Base-by-base conservation (phyloP, 1,140 invertebrate genomes). In the Monomorium pharaonis region DNA sequence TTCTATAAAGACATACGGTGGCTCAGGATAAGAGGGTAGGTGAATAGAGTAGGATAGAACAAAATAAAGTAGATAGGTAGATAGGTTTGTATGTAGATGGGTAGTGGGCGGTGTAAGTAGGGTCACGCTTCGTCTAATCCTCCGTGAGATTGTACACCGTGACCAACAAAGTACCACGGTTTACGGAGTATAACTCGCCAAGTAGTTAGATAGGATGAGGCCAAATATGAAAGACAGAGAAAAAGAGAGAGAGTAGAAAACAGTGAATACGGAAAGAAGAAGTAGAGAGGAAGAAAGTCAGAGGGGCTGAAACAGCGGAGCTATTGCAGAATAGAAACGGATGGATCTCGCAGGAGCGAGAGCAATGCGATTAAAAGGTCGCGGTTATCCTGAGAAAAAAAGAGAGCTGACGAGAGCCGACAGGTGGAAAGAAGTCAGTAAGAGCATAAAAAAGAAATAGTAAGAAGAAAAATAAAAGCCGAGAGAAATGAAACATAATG, bases 131-230 rank as follows among this genome's bases (percentile, higher is more conserved):
- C 88, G 91, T 87, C 87, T 89, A 87, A 78, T 81, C 86, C 90
- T 91, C 84, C 81, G 88, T 92, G 90, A 92, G 92, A 89, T 89
- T 85, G 89, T 88, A 89, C 78, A 91, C 90, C 91, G 88, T 91
- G 90, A 91, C 90, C 91, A 91, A 91, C 91, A 91, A 91, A 91
- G 89, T 91, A 88, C 88, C 78, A 88, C 85, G 88, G 86, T 91
- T 91, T 90, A 91, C 86, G 86, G 85, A 58, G 54, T 91, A 86
- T 91, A 91, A 88, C 86, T 90, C 83, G 86, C 80, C 62, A 69
- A 83, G 81, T 70, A 85, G 86, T 62, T 60, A 44, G 54, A 49
- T 5, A 44, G 47, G 47, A 30, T 30, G 78, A 54, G 76, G 75
- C 44, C n/a, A n/a, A n/a, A 60, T 27, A 24, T 21, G 33, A 62